These are phyloP conservation scores for Oscheius sp. DNA, from an alignment of 2,888 invertebrate species.

Conservation along the genomic window DNA sequence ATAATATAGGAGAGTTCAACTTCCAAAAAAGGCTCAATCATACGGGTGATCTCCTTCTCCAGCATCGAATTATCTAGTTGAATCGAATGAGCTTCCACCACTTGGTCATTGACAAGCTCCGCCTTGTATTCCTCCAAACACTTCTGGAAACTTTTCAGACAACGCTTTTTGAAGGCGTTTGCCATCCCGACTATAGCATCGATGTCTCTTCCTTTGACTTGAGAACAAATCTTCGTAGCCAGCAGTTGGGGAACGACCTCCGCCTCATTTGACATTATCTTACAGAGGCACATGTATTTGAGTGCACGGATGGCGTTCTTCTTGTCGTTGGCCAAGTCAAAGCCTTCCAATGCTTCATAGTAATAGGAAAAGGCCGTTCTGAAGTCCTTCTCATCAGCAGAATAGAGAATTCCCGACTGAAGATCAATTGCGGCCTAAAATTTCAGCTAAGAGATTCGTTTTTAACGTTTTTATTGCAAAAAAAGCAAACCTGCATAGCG, in stretches of 20 bases:
- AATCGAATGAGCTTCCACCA: conserved; percentile 93
- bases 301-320: conserved; percentile 90
- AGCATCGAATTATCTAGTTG: conserved; percentile 98
- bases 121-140: conserved; percentile 76
- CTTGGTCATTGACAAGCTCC: conserved; percentile 75
- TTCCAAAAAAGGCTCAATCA: conserved; percentile 97
- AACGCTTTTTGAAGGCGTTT: conserved; percentile 89
- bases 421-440: conserved; percentile 88
- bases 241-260: conserved; percentile 74
- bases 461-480: background rate
- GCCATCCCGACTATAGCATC: conserved; percentile 98
- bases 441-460: background rate
- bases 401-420: conserved; percentile 96
- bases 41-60: conserved; percentile 96
- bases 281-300: conserved; percentile 98
- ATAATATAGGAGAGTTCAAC: conserved; percentile 78
- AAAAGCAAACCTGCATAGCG: conserved; percentile 84
- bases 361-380: conserved; percentile 99
- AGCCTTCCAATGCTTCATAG: conserved; percentile 95
- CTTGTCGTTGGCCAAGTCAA: conserved; percentile 87
- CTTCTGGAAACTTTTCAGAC: conserved; percentile 92
- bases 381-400: conserved; percentile 97
- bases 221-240: conserved; percentile 87
- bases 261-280: conserved; percentile 75
- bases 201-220: conserved; percentile 77